These are phyloP conservation scores for Proteles cristata DNA, from an alignment of 2,113 vertebrate genomes.

Conservation along the genomic window DNA sequence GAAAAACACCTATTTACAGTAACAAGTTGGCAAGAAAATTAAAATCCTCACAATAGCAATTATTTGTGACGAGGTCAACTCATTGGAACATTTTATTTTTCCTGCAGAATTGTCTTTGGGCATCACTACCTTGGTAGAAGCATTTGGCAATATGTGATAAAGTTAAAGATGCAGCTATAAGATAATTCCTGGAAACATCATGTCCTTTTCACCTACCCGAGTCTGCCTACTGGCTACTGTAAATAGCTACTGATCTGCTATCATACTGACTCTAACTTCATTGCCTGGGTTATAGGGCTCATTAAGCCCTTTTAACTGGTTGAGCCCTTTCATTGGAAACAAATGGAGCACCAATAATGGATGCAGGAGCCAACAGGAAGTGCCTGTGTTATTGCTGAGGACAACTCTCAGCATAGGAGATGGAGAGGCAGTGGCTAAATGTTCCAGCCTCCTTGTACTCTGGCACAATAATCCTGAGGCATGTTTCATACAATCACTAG, in stretches of 20 bases:
- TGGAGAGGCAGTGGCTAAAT: background rate
- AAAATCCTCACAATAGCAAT: background rate
- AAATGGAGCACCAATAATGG: background rate
- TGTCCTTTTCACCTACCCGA: background rate
- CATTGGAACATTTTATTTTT: background rate
- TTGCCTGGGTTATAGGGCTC: no score
- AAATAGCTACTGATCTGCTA: background rate
- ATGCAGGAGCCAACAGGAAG: background rate
- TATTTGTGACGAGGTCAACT: background rate
- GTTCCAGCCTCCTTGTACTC: background rate
- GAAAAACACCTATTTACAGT: background rate
- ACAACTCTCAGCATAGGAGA: background rate
- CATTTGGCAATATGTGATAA: background rate
- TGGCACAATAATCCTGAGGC: background rate
- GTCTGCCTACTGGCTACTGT: background rate
- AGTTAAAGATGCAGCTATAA: background rate
- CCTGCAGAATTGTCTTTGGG: background rate
- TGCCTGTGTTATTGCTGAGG: background rate
- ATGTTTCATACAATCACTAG: background rate
- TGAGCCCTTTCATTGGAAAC: background rate
- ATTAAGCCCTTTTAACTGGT: background rate
- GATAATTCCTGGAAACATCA: background rate
- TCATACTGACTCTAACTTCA: background rate
- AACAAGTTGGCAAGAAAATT: background rate
- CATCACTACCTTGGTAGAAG: background rate